phyloP scores from a whole-genome alignment of 2,113 vertebrate species.

The Halichoerus grypus region DNA sequence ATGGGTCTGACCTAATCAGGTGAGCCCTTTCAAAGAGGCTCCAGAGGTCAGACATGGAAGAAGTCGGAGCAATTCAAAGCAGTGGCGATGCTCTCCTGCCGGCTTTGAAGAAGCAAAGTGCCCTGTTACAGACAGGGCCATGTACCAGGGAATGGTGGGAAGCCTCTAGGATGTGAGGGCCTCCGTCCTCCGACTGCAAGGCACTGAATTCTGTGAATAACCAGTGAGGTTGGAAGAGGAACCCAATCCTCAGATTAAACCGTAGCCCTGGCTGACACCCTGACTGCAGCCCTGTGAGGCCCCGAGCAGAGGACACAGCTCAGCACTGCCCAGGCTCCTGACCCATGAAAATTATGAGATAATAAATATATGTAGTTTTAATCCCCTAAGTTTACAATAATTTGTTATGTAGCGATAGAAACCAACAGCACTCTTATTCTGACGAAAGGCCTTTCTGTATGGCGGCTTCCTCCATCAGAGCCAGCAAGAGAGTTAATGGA shows the following conservation, averaged over 20 bases:
- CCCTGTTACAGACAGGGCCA: not conserved
- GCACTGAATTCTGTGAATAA: not conserved
- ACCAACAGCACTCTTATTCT: not conserved
- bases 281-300: not conserved
- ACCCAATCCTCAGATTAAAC: not conserved
- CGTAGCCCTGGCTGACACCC: not conserved
- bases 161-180: not conserved
- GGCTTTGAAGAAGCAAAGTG: not conserved
- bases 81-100: not conserved
- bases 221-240: slow-evolving; percentile 7
- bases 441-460: not conserved
- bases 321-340: not conserved
- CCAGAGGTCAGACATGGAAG: not conserved
- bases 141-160: not conserved
- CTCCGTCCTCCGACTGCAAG: not conserved
- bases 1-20: not conserved
- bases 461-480: not conserved
- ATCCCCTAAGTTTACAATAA: not conserved
- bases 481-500: not conserved
- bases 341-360: not conserved
- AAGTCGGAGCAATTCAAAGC: slow-evolving; percentile 12
- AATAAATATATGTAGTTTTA: not conserved
- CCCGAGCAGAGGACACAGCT: not conserved
- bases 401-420: not conserved
- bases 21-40: not conserved